Evolutionary conservation across 2,797 vertebrate species (phyloP), one percentile per base, ranked within the genome.

Genomic region (Euphonia xanthogaster): DNA sequence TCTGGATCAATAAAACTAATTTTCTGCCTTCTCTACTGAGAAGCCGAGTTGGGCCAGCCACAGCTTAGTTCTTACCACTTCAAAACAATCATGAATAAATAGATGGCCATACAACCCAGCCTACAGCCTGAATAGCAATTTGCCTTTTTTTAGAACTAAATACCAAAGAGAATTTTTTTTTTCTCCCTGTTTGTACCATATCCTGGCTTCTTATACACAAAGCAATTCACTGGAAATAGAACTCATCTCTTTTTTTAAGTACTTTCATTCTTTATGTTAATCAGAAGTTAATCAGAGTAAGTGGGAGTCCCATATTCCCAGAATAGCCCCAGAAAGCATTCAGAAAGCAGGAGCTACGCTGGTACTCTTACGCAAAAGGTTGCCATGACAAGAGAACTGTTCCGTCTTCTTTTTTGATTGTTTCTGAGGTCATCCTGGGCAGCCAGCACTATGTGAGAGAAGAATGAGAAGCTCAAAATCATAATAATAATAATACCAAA

Each of bases 401-500:
- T 90, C 28, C 44, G 50, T 57, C 84, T 91, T 31, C 5, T 47
- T 57, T 31, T 68, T 79, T 84, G 24, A 87, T 78, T 96, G 58
- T 95, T 96, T 97, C 87, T 96, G 85, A 97, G 96, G 90, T 92
- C 62, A 85, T 93, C 72, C 93, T 93, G 91, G 50, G 90, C 94
- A 98, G 93, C 92, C 91, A 94, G 84, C 48, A 92, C 88, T 91
- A 72, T 81, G 73, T 80, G 85, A 93, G 72, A 92, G 86, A 97
- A 95, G 89, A 97, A 97, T 88, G 83, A 95, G 58, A 81, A 81
- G 60, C 78, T 96, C 93, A 95, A 95, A 95, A 94, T 89, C 87
- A 95, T 93, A 62, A 94, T 93, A 95, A 94, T 93, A 95, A 93
- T 93, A 97, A 93, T 92, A 95, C 93, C 65, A 91, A 97, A 98